phyloP scores from a whole-genome alignment of 1,140 invertebrate genomes.

The Alviniconcha marisindica region DNA sequence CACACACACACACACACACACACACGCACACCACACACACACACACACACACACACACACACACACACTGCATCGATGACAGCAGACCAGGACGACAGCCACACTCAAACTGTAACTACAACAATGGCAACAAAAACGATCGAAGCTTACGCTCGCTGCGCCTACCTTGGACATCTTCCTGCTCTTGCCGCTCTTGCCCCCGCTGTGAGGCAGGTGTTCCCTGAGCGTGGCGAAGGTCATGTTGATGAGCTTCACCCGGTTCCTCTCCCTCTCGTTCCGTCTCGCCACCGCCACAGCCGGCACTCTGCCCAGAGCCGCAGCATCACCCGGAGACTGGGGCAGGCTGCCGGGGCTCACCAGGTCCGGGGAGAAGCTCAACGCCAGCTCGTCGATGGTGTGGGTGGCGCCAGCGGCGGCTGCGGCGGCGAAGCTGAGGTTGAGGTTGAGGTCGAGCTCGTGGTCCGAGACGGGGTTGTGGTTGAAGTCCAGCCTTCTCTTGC shows the following conservation, averaged over 20 bases:
- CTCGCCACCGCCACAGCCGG: slow-evolving; percentile 87
- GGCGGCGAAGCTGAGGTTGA: not conserved
- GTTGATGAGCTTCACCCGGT: slow-evolving; percentile 94
- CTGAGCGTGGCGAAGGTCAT: slow-evolving; percentile 78
- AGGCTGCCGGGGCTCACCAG: not conserved
- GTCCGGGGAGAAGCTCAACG: not conserved
- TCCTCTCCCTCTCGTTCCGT: slow-evolving; percentile 93
- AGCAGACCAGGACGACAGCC: no score
- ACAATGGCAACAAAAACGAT: no score
- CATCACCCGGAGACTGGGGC: not conserved
- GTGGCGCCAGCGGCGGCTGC: not conserved
- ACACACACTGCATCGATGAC: no score
- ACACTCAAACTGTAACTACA: no score
- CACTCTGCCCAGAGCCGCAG: not conserved
- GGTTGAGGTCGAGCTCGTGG: slow-evolving; percentile 65
- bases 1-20: no score
- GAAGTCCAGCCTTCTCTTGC: slow-evolving; percentile 67
- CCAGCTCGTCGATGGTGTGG: not conserved
- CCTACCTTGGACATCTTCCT: slow-evolving; percentile 61
- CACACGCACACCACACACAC: no score
- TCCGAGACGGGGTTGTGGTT: slow-evolving; percentile 50
- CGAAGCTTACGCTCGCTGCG: no score
- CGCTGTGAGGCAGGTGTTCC: slow-evolving; percentile 62
- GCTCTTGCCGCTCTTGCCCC: slow-evolving; percentile 4
- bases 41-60: no score